Base-by-base conservation (phyloP, 2,113 vertebrate genomes). In the Festucalex cinctus region DNA sequence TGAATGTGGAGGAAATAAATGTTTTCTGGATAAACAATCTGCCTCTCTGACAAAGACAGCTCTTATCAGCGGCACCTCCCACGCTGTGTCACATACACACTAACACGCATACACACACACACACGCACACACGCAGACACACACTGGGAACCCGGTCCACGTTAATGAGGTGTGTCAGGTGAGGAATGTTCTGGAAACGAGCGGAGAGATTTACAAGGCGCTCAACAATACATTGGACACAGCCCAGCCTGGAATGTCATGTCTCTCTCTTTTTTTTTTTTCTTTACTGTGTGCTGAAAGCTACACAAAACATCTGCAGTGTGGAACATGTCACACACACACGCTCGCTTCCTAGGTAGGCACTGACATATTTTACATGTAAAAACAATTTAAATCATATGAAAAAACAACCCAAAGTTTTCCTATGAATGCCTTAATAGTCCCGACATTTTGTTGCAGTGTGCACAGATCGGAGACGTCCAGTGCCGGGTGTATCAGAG, bases 81-180 rank as follows among this genome's bases (percentile, higher is more conserved):
- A 58, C 43, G 26, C 24, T 19, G 24, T 57, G 5, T 20, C 39
- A 65, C 54, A 63, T 28, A 62, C 66, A 59, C 56, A 53, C 39
- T 3, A 51, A 48, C 56, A 66, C 72, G 28, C 65, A 20, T 44
- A 59, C 65, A 48, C 72, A 36, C 60, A 20, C 32, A 8, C 10
- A 16, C 56, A 69, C 43, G 44, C 64, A 58, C 44, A 65, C 62
- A 60, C 9, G 9, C 26, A 69, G 65, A 3, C 73, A 67, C 20
- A 73, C 69, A 65, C 49, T 73, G 63, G 62, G 26, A 81, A 74
- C 70, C 64, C 67, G 64, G 64, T 77, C 63, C 54, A 60, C 68
- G 75, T 76, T 85, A 89, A 87, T 77, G 81, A 86, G 79, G 74
- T 85, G 79, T 85, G 82, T 86, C 82, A 84, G 82, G 79, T 82